Conservation (phyloP, 2,113 vertebrate species). For the Alouatta palliata region DNA sequence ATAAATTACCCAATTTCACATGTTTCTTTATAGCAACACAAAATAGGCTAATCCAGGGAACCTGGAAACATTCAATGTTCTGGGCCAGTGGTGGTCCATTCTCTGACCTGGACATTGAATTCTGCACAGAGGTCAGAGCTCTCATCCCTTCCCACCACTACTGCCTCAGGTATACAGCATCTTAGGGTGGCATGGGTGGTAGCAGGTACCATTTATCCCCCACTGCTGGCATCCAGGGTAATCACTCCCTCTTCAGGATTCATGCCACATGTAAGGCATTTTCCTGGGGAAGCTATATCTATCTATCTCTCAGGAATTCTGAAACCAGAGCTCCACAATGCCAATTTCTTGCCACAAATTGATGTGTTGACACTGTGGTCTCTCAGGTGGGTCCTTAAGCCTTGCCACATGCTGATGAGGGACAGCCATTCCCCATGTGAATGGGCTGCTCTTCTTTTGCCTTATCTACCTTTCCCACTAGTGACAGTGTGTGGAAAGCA, state of each 20-base stretch:
- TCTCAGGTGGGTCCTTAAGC: not conserved
- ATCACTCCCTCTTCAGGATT: not conserved
- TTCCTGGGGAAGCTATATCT: not conserved
- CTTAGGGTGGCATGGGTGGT: not conserved
- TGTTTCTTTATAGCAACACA: not conserved
- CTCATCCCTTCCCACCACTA: not conserved
- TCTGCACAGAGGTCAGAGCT: not conserved
- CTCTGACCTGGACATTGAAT: not conserved
- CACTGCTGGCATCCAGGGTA: not conserved
- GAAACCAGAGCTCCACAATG: not conserved
- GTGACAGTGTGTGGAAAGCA: not conserved
- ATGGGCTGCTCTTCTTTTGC: not conserved
- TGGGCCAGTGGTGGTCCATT: not conserved
- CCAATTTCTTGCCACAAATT: not conserved
- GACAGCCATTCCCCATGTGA: not conserved
- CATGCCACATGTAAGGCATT: not conserved
- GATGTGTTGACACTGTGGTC: not conserved
- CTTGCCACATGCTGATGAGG: not conserved
- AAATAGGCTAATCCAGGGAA: not conserved
- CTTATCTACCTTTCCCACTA: not conserved
- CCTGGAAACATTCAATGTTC: not conserved
- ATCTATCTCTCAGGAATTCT: not conserved
- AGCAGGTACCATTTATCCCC: not conserved
- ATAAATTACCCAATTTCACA: not conserved
- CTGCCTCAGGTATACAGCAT: not conserved